phyloP scores from a whole-genome alignment of 2,113 vertebrate species.

The Apistogramma diplotaenia region DNA sequence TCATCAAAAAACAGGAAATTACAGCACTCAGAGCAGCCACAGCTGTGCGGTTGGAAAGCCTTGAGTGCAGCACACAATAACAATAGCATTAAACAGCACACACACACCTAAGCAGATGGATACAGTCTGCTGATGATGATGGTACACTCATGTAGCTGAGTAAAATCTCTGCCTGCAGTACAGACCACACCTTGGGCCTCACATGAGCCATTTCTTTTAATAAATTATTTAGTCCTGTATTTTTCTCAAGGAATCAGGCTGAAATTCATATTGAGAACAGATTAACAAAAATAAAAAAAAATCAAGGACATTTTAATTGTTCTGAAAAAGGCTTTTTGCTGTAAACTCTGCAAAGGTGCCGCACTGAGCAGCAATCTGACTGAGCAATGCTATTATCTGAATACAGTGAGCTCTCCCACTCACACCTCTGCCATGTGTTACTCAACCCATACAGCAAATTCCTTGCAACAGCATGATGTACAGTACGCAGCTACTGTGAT shows the following conservation, averaged over 20 bases:
- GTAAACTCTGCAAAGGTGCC: neutral
- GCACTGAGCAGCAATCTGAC: conserved; percentile 5
- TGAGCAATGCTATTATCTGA: conserved; percentile 18
- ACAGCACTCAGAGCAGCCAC: conserved; percentile 37
- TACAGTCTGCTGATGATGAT: neutral
- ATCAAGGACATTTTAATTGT: neutral
- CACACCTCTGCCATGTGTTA: conserved; percentile 68
- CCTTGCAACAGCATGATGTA: conserved; percentile 10
- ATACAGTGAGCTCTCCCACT: conserved; percentile 47
- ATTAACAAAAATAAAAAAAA: neutral
- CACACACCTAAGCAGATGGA: neutral
- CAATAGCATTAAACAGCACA: neutral
- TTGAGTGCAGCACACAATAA: neutral
- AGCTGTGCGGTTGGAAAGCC: conserved; percentile 8
- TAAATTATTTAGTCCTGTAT: neutral
- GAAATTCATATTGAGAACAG: neutral
- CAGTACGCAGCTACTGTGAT: conserved; percentile 4
- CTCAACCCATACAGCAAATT: conserved; percentile 39
- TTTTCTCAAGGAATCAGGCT: neutral
- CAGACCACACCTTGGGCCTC: neutral
- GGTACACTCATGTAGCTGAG: neutral
- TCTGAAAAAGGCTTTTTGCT: neutral
- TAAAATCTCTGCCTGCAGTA: neutral
- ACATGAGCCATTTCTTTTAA: neutral
- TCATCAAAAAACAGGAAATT: conserved; percentile 58